Base-by-base conservation (phyloP, 2,888 invertebrate species). In the Zelleria hepariella region DNA sequence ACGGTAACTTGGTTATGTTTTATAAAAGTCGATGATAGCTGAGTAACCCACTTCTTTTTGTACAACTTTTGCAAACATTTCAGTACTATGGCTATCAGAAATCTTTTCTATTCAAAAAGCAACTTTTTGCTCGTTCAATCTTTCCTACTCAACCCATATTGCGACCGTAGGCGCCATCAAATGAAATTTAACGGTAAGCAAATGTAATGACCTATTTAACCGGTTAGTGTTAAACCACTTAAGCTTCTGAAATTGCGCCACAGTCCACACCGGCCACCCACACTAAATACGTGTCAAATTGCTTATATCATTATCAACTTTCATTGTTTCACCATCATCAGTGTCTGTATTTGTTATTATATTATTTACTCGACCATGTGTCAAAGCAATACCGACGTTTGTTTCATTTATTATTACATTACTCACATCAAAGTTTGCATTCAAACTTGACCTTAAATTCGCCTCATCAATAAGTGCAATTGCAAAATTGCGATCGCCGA, bases 261-360 rank as follows among this genome's bases (percentile, higher is more conserved):
- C 55, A 27, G 26, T 75, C 77, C 78, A 76, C 74, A 73, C 73
- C 73, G 57, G 66, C 81, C 80, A 79, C 83, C 83, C 81, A 83
- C 83, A 74, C 77, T 74, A 72, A 75, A 74, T 74, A 84, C 86
- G 85, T 86, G 86, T 85, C 82, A 82, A 81, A 82, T 80, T 75
- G 82, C 78, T 82, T 80, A 81, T 78, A 77, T 75, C 76, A 79
- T 83, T 84, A 87, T 86, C 85, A 82, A 80, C 83, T 85, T 84
- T 86, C 80, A 68, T 87, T 86, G 80, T 86, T 82, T 86, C 83
- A 86, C 77, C 77, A 66, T 67, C 66, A 68, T 69, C 72, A 68
- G 66, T 70, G 71, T 73, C 74, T 77, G 79, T 82, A 78, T 77
- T 69, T 74, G 66, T 75, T 76, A 78, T 81, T 81, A 53, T 23